phyloP scores from a whole-genome alignment of 2,113 vertebrate species.

The Engystomops pustulosus region DNA sequence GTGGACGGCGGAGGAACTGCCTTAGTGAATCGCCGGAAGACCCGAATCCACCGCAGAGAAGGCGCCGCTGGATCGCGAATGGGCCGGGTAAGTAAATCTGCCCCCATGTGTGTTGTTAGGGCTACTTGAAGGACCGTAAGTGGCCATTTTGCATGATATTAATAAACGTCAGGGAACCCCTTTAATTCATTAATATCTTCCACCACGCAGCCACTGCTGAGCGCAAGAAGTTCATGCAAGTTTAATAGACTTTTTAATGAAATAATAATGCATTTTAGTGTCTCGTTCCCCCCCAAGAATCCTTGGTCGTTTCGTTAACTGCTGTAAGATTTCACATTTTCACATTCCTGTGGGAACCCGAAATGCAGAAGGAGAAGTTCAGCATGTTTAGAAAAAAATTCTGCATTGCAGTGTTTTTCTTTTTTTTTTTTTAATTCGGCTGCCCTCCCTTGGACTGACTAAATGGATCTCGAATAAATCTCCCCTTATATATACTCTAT shows the following conservation, averaged over 20 bases:
- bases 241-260: background rate
- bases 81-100: too few species aligned
- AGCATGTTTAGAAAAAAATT: background rate
- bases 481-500: too few species aligned
- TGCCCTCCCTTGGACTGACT: too few species aligned
- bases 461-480: background rate
- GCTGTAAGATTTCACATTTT: background rate
- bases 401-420: background rate
- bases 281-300: background rate
- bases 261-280: background rate
- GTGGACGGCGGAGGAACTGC: too few species aligned
- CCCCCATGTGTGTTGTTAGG: too few species aligned
- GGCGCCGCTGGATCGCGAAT: too few species aligned
- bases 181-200: too few species aligned
- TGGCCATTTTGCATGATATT: background rate
- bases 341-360: background rate
- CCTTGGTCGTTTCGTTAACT: background rate
- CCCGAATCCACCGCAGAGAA: too few species aligned
- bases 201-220: background rate
- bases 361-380: background rate
- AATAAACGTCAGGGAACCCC: too few species aligned
- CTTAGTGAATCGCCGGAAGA: too few species aligned
- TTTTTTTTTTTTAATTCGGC: background rate
- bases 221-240: background rate
- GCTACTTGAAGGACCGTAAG: too few species aligned